Base-by-base conservation (phyloP, 92 coral and sea anemone genomes). In the Bergia puertoricense region DNA sequence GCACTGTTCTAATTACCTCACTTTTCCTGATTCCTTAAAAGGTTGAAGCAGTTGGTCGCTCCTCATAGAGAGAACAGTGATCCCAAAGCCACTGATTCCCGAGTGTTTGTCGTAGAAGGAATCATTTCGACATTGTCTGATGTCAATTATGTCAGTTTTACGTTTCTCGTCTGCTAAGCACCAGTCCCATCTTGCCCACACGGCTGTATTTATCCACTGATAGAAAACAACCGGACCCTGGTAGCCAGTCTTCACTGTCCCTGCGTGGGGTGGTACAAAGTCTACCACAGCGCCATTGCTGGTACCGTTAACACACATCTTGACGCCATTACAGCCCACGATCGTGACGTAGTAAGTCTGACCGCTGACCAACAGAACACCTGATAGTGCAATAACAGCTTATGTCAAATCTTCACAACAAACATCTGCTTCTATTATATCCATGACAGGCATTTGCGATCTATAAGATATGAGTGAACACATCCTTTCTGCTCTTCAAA, bases 151-250 rank as follows among this genome's bases (percentile, higher is more conserved):
- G 38, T 81, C 86, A 2, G 80, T 59, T 22, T 37, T 42, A 38
- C 94, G 89, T 73, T 86, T 90, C 88, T 90, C 92, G 86, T 96
- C 99, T 10, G 93, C 95, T 30, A 89, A 90, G 81, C 98, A 97
- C 99, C 99, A 97, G 79, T 95, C 86, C 99, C 99, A 97, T 65
- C 99, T 91, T 18, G 99, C 99, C 99, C 99, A 97, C 20, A 94
- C 99, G 41, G 98, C 92, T 42, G 92, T 97, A 54, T 92, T 92
- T 36, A 97, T 94, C 99, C 99, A 97, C 90, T 96, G 98, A 88
- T 91, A 96, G 22, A 88, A 86, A n/a, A 90, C 86, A 6, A 96
- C 97, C 42, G 96, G 92, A 8, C 99, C 99, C 73, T 84, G 65
- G 77, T 89, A 86, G 22, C 99, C 99, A 15, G 99, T 93, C 42